A percentile compares a stretch with the other conserved stretches of the same genome.
phyloP scores from a whole-genome alignment of 2,113 vertebrate species.

The Globicephala melas region DNA sequence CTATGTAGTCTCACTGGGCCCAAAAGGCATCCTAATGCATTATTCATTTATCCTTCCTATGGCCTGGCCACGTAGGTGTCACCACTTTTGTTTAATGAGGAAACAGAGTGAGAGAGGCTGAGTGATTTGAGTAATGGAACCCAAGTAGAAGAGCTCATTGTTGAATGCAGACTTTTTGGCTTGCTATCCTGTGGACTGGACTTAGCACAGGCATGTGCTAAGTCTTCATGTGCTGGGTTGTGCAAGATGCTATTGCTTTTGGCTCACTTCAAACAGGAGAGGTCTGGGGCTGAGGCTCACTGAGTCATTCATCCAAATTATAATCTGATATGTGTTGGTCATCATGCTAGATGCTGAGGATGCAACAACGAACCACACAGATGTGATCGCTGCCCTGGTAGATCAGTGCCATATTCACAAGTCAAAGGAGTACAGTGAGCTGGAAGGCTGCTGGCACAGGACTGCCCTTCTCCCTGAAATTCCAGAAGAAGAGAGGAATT shows the following conservation, averaged over 20 bases:
- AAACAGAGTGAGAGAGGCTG: neutral
- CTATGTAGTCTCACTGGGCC: neutral
- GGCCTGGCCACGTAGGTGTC: neutral
- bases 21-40: neutral
- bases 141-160: neutral
- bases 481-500: neutral
- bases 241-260: neutral
- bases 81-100: neutral
- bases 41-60: neutral
- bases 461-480: neutral
- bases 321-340: neutral
- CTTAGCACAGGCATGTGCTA: neutral
- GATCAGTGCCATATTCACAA: neutral
- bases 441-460: neutral
- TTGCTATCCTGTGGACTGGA: neutral
- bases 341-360: neutral
- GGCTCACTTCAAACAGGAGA: neutral
- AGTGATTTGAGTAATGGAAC: neutral
- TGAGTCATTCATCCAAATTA: neutral
- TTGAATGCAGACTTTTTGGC: neutral
- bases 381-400: neutral
- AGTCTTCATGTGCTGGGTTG: neutral
- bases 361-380: neutral
- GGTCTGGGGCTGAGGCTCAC: neutral
- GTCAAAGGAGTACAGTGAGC: neutral